Percentiles rank a stretch among this genome's conserved stretches.
Conservation (phyloP, 2,888 invertebrate genomes). For the Limnephilus rhombicus region DNA sequence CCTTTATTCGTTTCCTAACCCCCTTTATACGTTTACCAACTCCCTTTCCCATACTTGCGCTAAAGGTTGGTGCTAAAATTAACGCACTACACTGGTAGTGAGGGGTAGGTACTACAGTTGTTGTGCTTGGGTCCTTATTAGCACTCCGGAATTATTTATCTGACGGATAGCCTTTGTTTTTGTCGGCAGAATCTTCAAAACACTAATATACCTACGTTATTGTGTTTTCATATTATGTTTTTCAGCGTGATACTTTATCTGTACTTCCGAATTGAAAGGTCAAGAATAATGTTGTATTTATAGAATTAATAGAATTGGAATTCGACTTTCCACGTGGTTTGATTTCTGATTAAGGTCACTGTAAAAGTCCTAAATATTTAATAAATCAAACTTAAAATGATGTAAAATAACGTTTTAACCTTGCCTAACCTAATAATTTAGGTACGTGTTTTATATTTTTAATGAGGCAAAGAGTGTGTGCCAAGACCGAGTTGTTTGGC, state of each 20-base stretch:
- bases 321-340: no score
- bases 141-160: background rate
- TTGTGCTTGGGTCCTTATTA: background rate
- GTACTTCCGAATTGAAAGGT: background rate
- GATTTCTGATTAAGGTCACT: no score
- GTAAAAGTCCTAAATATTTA: no score
- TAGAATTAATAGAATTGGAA: background rate
- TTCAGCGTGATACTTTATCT: no score
- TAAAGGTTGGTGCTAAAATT: background rate
- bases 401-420: no score
- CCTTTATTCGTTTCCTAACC: constrained; percentile 1
- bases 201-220: background rate
- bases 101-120: background rate
- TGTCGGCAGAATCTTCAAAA: background rate
- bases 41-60: background rate
- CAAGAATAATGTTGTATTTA: background rate
- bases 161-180: background rate
- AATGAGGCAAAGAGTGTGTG: no score
- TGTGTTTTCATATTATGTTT: background rate
- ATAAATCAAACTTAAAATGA: no score
- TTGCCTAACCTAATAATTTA: no score
- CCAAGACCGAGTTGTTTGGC: no score
- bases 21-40: background rate
- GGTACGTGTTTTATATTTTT: no score
- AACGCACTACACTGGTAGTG: background rate